Conservation (phyloP, 2,113 vertebrate species). For the Osmerus eperlanus region DNA sequence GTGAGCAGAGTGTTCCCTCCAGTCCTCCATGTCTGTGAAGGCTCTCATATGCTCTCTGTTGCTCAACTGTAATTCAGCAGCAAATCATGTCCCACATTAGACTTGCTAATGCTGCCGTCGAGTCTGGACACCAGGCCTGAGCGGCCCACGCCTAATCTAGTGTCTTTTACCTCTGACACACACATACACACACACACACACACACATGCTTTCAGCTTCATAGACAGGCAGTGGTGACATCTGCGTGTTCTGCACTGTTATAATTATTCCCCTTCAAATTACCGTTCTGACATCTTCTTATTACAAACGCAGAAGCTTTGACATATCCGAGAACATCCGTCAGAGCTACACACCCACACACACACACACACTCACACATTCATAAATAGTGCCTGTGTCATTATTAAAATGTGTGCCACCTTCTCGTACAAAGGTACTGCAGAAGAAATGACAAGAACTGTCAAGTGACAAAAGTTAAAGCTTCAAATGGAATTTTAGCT, state of each 20-base stretch:
- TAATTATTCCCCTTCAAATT: constrained; percentile 45
- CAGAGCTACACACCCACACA: background rate
- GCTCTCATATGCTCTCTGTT: too few relatives aligned
- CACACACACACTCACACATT: background rate
- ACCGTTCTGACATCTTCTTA: constrained; percentile 39
- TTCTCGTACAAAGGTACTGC: background rate
- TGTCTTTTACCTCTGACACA: constrained; percentile 30
- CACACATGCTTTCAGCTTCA: constrained; percentile 6
- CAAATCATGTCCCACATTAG: constrained; percentile 45
- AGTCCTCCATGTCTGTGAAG: too few relatives aligned
- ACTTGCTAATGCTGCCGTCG: constrained; percentile 48
- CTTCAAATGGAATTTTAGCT: too few relatives aligned
- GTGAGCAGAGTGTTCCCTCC: too few relatives aligned
- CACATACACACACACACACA: background rate
- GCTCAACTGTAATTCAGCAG: constrained; percentile 33
- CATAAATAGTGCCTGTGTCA: background rate
- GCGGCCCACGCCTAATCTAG: constrained; percentile 43
- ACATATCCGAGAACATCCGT: constrained; percentile 11
- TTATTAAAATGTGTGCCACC: background rate
- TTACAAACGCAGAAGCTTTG: constrained; percentile 37
- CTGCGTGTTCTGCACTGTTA: constrained; percentile 30
- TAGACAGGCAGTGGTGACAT: constrained; percentile 33
- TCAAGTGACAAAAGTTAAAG: background rate
- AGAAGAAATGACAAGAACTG: background rate
- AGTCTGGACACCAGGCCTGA: constrained; percentile 4